Percentiles rank a stretch among this genome's conserved stretches.
Evolutionary conservation across 2,797 vertebrate genomes (phyloP).

Genomic region (Melopsittacus undulatus): DNA sequence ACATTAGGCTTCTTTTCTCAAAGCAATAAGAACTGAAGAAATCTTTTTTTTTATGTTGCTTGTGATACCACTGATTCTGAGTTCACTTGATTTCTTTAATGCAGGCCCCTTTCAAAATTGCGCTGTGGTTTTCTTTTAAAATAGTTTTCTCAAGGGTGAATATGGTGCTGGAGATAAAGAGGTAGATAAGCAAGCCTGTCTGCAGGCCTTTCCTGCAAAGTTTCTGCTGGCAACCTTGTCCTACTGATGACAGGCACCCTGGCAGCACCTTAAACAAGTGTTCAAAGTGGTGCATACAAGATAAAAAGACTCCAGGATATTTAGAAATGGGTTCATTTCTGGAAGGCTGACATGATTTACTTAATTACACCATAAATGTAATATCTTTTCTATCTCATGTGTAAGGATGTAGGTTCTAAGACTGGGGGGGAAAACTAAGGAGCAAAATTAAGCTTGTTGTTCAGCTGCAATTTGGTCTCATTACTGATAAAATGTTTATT

Average conservation of each 20-base stretch:
- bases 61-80: not conserved
- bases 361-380: not conserved
- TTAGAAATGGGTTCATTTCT: not conserved
- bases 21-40: not conserved
- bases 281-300: not conserved
- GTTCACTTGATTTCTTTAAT: not conserved
- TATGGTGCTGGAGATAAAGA: not conserved
- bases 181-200: not conserved
- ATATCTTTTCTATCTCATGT: not conserved
- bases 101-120: not conserved
- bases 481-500: not conserved
- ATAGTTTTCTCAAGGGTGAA: not conserved
- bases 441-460: not conserved
- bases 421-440: not conserved
- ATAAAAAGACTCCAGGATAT: constrained; percentile 17
- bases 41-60: not conserved
- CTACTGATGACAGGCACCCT: not conserved
- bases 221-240: not conserved
- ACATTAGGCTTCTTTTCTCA: not conserved
- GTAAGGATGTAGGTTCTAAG: not conserved
- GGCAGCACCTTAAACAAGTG: constrained; percentile 1
- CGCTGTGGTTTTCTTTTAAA: not conserved
- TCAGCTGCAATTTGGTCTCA: not conserved
- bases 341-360: not conserved
- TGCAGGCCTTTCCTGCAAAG: not conserved